Evolutionary conservation across 2,113 vertebrate species (phyloP).

Genomic region (Triplophysa rosa): DNA sequence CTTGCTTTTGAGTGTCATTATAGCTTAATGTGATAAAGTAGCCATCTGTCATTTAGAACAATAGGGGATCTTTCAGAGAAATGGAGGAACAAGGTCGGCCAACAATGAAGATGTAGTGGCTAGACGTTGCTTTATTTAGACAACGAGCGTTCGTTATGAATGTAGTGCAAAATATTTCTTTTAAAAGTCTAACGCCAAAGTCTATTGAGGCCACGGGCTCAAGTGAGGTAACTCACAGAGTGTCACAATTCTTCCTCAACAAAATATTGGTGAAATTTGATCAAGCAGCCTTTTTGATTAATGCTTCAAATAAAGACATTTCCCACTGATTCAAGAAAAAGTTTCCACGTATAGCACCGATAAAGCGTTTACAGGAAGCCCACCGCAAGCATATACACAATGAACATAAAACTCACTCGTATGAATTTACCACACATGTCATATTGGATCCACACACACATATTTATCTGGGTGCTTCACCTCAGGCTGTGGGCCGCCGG

Average conservation of each 20-base stretch:
- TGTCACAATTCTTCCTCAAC: slow-evolving; percentile 29
- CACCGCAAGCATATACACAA: slow-evolving; percentile 20
- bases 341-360: slow-evolving; percentile 1
- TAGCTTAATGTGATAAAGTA: slow-evolving; percentile 72
- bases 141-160: slow-evolving; percentile 33
- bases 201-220: neutral
- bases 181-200: slow-evolving; percentile 11
- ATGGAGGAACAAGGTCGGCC: slow-evolving; percentile 54
- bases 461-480: slow-evolving; percentile 43
- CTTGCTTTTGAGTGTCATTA: slow-evolving; percentile 78
- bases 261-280: slow-evolving; percentile 20
- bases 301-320: slow-evolving; percentile 36
- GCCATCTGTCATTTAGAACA: slow-evolving; percentile 74
- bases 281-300: slow-evolving; percentile 25
- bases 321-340: slow-evolving; percentile 20
- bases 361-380: slow-evolving; percentile 36
- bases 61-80: slow-evolving; percentile 62
- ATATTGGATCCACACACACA: slow-evolving; percentile 37
- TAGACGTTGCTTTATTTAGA: slow-evolving; percentile 38
- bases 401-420: neutral
- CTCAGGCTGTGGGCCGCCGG: slow-evolving; percentile 46
- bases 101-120: slow-evolving; percentile 47
- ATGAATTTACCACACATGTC: slow-evolving; percentile 35
- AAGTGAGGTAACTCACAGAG: neutral
- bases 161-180: slow-evolving; percentile 16